Evolutionary conservation across 2,797 vertebrate species (phyloP), one percentile per base, ranked within the genome.

Genomic region (Hemitrygon akajei): DNA sequence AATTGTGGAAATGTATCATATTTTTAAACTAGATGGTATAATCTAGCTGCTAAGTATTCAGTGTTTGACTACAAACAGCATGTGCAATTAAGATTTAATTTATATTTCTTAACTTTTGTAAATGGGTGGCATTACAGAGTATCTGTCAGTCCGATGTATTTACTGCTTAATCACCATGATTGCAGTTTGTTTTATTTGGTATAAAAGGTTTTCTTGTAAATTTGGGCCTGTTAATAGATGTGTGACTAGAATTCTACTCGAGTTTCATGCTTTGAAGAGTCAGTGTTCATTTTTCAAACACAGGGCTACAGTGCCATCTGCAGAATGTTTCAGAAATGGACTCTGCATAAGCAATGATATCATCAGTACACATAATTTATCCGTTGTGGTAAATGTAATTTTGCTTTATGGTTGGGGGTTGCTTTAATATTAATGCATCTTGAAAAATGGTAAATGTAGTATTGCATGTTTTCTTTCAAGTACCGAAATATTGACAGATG

Each of bases 271-370:
- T 73, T 73, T 73, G 37, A 11, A 40, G 22, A 10, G 69, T 27
- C 63, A 34, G 22, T 12, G 27, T 22, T 73, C 91, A 56, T 20
- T 92, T 34, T 75, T 0, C 12, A 75, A 75, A 73, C 76, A 58
- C 47, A 76, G 40, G 18, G 30, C 91, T 7, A 30, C 71, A 76
- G 27, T 93, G 91, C 91, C 91, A 75, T 76, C 91, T 76, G 91
- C 71, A 76, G 91, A 76, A 93, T 20, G 14, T 56, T 56, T 76
- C 12, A 56, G 27, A 56, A 93, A 76, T 27, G 5, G 16, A 5
- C 56, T 60, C 25, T 1, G 5, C 60, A 58, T 81, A 20, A 14
- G 22, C 60, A 58, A 60, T 60, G 27, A 86, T 60, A 56, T 86
- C 12, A 16, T 11, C 30, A 60, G 11, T 63, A 20, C 16, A 69